Evolutionary conservation across 2,797 vertebrate genomes (phyloP), one percentile per base, ranked within the genome.

Genomic region (Cichlasoma orientale): DNA sequence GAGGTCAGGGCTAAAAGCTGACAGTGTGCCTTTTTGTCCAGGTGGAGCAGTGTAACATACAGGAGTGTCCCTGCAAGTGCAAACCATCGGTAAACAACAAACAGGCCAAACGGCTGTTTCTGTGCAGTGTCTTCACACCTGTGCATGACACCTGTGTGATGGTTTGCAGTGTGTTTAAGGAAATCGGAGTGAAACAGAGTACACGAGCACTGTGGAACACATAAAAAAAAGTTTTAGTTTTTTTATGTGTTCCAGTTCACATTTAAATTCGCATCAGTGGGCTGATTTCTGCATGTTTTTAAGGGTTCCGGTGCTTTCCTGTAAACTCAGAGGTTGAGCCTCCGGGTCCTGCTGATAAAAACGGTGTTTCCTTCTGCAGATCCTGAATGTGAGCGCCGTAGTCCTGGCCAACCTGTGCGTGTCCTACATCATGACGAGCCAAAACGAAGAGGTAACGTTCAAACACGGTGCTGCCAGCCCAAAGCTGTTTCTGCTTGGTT

Each of bases 371-470:
- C 16, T 31, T 3, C 23, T 84, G 55, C 78, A 97, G 96, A 98
- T 99, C 89, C 94, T 99, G 23, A 95, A 96, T 0, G 97, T 99
- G 53, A 99, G 98, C 36, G 98, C 98, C 1, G 96, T 98, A 69
- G 98, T 99, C 56, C 91, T 99, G 85, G 98, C 98, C 69, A 99
- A 99, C 93, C 96, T 99, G 72, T 99, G 98, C 0, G 98, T 99
- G 71, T 98, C 98, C 53, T 98, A 99, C 91, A 98, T 99, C 88
- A 96, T 99, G 96, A 99, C 97, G 2, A 98, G 94, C 91, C 97
- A 99, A 85, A 99, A 98, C 2, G 97, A 99, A 90, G 97, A 98
- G 96, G 96, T 96, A 83, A 52, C 10, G 8, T 44, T 29, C 27
- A 31, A 11, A 61, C 47, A n/a, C 4, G 25, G 61, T 50, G 19